phyloP scores from a whole-genome alignment of 2,113 vertebrate species.

The Camelus dromedarius region DNA sequence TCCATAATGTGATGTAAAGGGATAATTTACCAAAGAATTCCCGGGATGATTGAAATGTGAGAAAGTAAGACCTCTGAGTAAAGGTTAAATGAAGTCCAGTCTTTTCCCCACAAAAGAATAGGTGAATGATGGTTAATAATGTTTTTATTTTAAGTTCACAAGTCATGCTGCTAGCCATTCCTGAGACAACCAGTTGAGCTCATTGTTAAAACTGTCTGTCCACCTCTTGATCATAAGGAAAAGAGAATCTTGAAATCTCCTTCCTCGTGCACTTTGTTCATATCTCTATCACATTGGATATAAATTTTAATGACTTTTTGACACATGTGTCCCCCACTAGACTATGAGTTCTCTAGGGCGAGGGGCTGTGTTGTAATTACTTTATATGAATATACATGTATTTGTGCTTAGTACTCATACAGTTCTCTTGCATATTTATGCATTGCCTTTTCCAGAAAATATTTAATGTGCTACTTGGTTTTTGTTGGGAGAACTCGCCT shows the following conservation, averaged over 20 bases:
- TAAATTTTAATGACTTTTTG: not conserved
- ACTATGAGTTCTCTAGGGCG: not conserved
- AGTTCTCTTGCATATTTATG: not conserved
- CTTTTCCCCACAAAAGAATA: not conserved
- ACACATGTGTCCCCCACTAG: not conserved
- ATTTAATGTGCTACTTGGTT: not conserved
- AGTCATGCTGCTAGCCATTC: not conserved
- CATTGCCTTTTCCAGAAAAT: not conserved
- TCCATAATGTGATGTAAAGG: not conserved
- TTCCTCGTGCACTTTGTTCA: not conserved
- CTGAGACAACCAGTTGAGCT: not conserved
- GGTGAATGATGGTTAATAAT: not conserved
- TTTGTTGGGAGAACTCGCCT: not conserved
- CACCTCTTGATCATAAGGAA: not conserved
- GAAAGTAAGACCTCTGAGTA: constrained; percentile 2
- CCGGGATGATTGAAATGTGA: not conserved
- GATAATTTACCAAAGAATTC: constrained; percentile 10
- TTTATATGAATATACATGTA: not conserved
- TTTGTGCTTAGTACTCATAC: not conserved
- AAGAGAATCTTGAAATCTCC: not conserved
- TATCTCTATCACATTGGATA: not conserved
- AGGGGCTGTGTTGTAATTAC: not conserved
- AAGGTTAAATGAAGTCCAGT: not conserved
- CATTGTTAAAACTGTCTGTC: not conserved
- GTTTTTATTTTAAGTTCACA: not conserved